phyloP scores from a whole-genome alignment of 1,140 invertebrate species.

The Euura lappo region DNA sequence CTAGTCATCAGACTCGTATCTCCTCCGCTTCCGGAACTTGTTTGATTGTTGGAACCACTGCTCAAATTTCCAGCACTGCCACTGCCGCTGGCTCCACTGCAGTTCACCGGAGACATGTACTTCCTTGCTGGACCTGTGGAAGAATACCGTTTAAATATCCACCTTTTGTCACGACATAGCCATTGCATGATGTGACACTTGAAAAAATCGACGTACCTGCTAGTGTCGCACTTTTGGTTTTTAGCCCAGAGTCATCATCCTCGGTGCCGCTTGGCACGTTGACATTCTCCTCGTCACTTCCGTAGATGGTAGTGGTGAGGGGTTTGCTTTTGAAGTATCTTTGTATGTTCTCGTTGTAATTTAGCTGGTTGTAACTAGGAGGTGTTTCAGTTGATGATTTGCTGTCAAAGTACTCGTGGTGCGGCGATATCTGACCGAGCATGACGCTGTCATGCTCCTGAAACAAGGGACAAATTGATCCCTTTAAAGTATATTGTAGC shows the following conservation, averaged over 20 bases:
- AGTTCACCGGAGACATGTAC: slow-evolving; percentile 57
- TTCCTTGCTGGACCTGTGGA: slow-evolving; percentile 50
- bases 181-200: no score
- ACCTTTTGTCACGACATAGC: no score
- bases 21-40: slow-evolving; percentile 43
- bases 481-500: slow-evolving; percentile 53
- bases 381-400: slow-evolving; percentile 83
- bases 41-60: slow-evolving; percentile 57
- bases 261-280: slow-evolving; percentile 40
- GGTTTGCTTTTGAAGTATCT: slow-evolving; percentile 86
- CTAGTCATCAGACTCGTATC: slow-evolving; percentile 36
- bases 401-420: slow-evolving; percentile 81
- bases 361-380: slow-evolving; percentile 84
- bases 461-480: slow-evolving; percentile 59
- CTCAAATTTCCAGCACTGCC: slow-evolving; percentile 66
- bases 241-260: slow-evolving; percentile 31
- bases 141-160: slow-evolving; percentile 13
- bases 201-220: slow-evolving; percentile 28
- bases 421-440: slow-evolving; percentile 85
- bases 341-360: slow-evolving; percentile 86
- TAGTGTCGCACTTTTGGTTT: slow-evolving; percentile 24
- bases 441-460: slow-evolving; percentile 82
- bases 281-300: slow-evolving; percentile 46
- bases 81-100: slow-evolving; percentile 61
- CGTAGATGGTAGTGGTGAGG: slow-evolving; percentile 61